These are phyloP conservation scores for Alosa sapidissima DNA, from an alignment of 2,797 vertebrate genomes.

Conservation along the genomic window DNA sequence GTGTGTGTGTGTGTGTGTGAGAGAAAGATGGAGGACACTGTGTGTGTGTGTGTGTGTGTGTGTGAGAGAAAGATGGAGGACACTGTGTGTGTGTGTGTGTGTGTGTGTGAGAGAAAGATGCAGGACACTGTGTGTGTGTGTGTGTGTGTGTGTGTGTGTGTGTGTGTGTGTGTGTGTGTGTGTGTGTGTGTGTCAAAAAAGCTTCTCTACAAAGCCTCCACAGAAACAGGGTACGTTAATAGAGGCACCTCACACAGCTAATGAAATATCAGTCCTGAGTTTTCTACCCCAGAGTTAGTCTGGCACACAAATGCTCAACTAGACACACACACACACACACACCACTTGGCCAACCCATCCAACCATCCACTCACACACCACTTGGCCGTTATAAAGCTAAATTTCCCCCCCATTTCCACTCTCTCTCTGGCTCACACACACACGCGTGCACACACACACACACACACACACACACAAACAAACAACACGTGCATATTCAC, in stretches of 20 bases:
- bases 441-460: not conserved
- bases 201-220: not conserved
- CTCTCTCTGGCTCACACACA: not conserved
- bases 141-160: no score
- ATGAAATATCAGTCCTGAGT: not conserved
- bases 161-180: no score
- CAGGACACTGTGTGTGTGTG: not conserved
- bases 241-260: not conserved
- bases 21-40: not conserved
- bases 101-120: not conserved
- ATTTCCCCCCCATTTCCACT: no score
- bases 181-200: no score
- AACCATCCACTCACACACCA: not conserved
- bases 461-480: not conserved
- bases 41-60: no score
- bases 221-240: not conserved
- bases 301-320: not conserved
- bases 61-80: not conserved
- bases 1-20: not conserved
- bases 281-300: not conserved
- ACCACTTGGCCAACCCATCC: not conserved
- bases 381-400: no score
- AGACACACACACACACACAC: not conserved
- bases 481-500: not conserved
- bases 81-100: no score